Base-by-base conservation (phyloP, 2,797 vertebrate species). In the Channallabes apus region DNA sequence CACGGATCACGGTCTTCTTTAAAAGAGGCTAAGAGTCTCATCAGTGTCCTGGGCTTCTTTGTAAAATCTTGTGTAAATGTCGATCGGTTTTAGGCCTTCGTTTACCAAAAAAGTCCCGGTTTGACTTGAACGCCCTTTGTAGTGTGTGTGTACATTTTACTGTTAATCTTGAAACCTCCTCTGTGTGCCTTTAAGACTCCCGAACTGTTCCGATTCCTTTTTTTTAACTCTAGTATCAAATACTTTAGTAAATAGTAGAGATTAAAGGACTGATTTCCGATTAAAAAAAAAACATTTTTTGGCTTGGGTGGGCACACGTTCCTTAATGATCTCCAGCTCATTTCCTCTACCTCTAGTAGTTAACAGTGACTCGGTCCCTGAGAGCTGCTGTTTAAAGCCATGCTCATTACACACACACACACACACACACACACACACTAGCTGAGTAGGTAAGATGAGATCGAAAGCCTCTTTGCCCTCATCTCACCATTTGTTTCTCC, bases 391-490 rank as follows among this genome's bases (percentile, higher is more conserved):
- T 15, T 83, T 75, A 29, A 75, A 64, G 29, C 80, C 18, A 0
- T 54, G 35, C 24, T 68, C 64, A 2, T 5, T 29, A n/a, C 41
- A 75, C 82, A 75, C 58, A 62, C 58, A 24, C 56, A 38, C 76
- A 61, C 56, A 32, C 32, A 32, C 32, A 32, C 32, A 32, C 32
- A 51, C 32, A 61, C 58, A 46, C 27, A 38, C 15, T 84, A 54
- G 69, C 58, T 67, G 75, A n/a, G 46, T 59, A 41, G 11, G 46
- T 12, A 51, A 3, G 46, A 51, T 51, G 46, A 91, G 91, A 94
- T 95, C 91, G 95, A 94, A 80, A 94, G 93, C 65, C 86, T 86
- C 20, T 64, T 82, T 85, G 84, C 92, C 92, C 93, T 94, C 91
- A 91, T 90, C 92, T 92, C 89, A 79, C 89, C 62, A 0, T 46